Percentiles rank a stretch among this genome's conserved stretches.
Conservation (phyloP, 2,888 invertebrate genomes). For the Megaustenia siamemsis region DNA sequence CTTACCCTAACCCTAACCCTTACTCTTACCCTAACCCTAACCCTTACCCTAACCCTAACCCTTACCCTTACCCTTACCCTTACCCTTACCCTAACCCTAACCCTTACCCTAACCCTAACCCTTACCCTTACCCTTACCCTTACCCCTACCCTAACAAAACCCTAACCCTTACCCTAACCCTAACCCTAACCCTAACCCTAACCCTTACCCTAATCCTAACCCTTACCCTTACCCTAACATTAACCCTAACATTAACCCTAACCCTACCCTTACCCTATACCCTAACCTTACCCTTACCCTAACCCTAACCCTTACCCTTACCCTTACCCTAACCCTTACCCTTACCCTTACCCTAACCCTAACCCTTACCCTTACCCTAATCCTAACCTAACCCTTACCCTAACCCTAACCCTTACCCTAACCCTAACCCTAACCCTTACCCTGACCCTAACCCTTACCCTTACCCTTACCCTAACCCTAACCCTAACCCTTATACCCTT, state of each 20-base stretch:
- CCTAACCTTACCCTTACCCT: conserved; percentile 57
- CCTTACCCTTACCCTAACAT: conserved; percentile 56
- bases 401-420: conserved; percentile 59
- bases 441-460: conserved; percentile 54
- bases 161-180: conserved; percentile 59
- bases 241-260: conserved; percentile 55
- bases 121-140: conserved; percentile 55
- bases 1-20: conserved; percentile 51
- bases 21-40: conserved; percentile 49
- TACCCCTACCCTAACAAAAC: too few species aligned
- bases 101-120: conserved; percentile 54
- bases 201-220: conserved; percentile 60
- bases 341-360: conserved; percentile 47
- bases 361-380: conserved; percentile 51
- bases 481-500: conserved; percentile 50
- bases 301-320: conserved; percentile 53
- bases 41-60: conserved; percentile 55
- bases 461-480: conserved; percentile 39
- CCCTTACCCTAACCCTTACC: conserved; percentile 55
- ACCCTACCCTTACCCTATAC: conserved; percentile 55
- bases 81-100: conserved; percentile 59
- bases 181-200: conserved; percentile 60
- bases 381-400: conserved; percentile 55
- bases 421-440: conserved; percentile 61
- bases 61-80: conserved; percentile 62